Base-by-base conservation (phyloP, 2,113 vertebrate genomes). In the Sander vitreus region DNA sequence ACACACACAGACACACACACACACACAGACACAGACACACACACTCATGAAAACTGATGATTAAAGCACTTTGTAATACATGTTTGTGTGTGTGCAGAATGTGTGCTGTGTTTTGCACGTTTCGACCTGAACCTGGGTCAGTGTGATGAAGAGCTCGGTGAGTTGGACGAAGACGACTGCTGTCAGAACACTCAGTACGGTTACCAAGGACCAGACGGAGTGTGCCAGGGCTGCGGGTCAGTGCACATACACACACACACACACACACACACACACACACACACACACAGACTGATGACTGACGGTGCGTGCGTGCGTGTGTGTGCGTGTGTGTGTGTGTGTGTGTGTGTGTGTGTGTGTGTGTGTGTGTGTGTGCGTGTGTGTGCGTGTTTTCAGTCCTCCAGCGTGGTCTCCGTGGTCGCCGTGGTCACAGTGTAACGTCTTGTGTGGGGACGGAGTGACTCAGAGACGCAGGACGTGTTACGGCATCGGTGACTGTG, bases 161-260 rank as follows among this genome's bases (percentile, higher is more conserved):
- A 93, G 2, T 73, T 91, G n/a, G 76, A 90, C 0, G 10, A 64
- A 53, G 89, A 93, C 0, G 62, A 84, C 78, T 93, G 93, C 72
- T 93, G 91, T 77, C 85, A 88, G 54, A 93, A 93, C 58, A 23
- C 65, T 8, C 16, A 76, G 0, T 89, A 86, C 2, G 89, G 88
- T 18, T 89, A 84, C 80, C 15, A 62, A 73, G 12, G 9, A 13
- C 2, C n/a, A 36, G 74, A 84, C 1, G 87, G 87, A 64, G 13
- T 1, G 53, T 89, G 88, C 60, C 81, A 12, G 11, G 88, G 67
- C 33, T 93, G 93, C 54, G 87, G 93, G 93, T 93, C 68, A 83
- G 89, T 91, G 6, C 6, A 23, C 51, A 45, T 27, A 76, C 64
- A 47, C 72, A 62, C 27, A 45, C 33, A 63, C 73, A 60, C 73